Evolutionary conservation across 2,888 invertebrate genomes (phyloP).

Genomic region (Rhagonycha lutea): DNA sequence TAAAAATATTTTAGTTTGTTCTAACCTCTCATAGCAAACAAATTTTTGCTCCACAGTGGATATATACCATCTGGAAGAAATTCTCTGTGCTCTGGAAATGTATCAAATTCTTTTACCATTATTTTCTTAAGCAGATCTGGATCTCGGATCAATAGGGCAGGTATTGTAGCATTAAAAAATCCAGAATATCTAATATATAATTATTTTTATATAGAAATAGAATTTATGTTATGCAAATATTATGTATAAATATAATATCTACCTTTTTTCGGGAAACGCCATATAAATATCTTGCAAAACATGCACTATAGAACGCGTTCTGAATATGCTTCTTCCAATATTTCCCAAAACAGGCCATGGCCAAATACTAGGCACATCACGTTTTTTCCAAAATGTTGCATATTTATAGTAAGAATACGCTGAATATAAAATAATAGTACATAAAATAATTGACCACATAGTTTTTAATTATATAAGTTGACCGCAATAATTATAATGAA

Average conservation of each 20-base stretch:
- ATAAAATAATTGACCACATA: neutral
- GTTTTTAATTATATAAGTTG: neutral
- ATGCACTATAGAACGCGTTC: neutral
- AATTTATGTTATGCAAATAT: neutral
- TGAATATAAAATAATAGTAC: neutral
- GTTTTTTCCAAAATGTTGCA: neutral
- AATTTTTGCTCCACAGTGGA: neutral
- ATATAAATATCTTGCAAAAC: neutral
- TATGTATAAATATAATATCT: neutral
- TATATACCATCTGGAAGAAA: neutral
- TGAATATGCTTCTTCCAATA: neutral
- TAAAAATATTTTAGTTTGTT: neutral
- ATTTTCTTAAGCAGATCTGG: neutral
- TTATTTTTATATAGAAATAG: neutral
- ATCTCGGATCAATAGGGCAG: neutral
- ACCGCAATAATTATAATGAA: too few relatives aligned
- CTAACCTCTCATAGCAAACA: neutral
- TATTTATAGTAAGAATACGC: neutral
- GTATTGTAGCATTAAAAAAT: neutral
- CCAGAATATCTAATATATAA: neutral
- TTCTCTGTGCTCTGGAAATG: neutral
- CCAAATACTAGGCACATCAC: neutral
- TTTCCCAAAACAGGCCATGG: neutral
- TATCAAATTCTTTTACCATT: neutral
- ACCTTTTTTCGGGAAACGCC: neutral